phyloP scores from a whole-genome alignment of 2,113 vertebrate genomes.

The Alaudala cheleensis region DNA sequence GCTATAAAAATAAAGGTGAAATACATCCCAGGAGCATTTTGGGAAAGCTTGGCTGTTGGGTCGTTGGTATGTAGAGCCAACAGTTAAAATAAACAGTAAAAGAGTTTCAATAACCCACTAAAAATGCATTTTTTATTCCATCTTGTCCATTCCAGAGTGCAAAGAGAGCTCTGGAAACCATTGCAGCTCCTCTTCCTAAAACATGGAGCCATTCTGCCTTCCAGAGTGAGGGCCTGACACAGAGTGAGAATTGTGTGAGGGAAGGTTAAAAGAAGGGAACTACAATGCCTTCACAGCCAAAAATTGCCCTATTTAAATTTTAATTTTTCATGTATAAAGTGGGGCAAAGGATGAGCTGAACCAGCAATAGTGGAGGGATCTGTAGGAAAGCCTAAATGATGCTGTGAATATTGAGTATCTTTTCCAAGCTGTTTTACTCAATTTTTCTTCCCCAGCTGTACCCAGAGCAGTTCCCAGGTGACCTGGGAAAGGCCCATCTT shows the following conservation, averaged over 20 bases:
- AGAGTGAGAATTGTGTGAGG: not conserved
- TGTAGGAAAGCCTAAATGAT: not conserved
- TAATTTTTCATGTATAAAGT: not conserved
- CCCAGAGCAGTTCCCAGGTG: not conserved
- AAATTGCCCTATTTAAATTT: not conserved
- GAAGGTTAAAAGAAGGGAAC: not conserved
- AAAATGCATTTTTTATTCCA: not conserved
- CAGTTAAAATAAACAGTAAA: not conserved
- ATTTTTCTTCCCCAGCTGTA: not conserved
- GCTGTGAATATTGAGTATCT: not conserved
- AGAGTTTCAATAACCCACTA: not conserved
- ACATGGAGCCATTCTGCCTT: not conserved
- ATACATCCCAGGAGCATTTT: slow-evolving; percentile 3
- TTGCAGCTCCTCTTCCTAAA: not conserved
- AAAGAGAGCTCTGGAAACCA: not conserved
- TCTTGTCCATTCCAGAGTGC: not conserved
- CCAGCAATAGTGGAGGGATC: not conserved
- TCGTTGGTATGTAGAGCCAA: not conserved
- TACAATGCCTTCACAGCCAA: accelerated
- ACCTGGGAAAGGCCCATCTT: not conserved
- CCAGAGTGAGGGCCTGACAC: not conserved
- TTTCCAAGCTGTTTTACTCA: not conserved
- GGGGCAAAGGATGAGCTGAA: not conserved
- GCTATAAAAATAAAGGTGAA: slow-evolving; percentile 24
- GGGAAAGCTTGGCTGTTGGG: not conserved